Conservation (phyloP, 2,113 vertebrate species). For the Oreochromis tanganicae region DNA sequence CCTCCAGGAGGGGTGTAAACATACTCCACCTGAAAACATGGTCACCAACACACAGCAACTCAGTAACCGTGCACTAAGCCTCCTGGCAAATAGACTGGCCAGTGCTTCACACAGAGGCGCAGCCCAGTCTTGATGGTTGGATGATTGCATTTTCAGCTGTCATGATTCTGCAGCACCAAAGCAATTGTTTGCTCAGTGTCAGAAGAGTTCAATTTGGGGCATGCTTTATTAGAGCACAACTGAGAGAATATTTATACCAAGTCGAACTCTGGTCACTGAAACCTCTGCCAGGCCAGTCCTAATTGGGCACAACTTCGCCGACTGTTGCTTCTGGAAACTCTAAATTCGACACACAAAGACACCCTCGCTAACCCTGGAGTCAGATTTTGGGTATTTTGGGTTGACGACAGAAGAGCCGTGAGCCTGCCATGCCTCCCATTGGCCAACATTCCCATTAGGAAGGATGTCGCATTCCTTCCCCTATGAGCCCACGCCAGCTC, state of each 20-base stretch:
- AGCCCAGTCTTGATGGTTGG: constrained; percentile 39
- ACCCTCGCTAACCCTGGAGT: constrained; percentile 14
- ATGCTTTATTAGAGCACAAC: constrained; percentile 42
- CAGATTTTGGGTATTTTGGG: constrained; percentile 25
- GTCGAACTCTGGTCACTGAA: constrained; percentile 23
- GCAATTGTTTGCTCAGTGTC: constrained; percentile 34
- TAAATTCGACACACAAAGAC: constrained; percentile 32
- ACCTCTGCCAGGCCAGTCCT: constrained; percentile 34
- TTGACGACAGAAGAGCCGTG: not conserved
- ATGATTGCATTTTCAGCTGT: constrained; percentile 55
- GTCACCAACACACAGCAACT: not conserved
- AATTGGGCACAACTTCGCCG: constrained; percentile 22
- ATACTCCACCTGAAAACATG: constrained; percentile 68
- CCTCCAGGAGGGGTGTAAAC: constrained; percentile 65
- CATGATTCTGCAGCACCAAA: constrained; percentile 51
- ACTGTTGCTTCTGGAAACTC: constrained; percentile 21
- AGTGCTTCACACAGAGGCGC: constrained; percentile 16
- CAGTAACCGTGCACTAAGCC: not conserved
- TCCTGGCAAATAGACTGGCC: not conserved
- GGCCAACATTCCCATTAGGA: constrained; percentile 13
- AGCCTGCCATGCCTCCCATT: not conserved
- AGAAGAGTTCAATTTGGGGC: constrained; percentile 40
- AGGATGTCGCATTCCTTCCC: constrained; percentile 28
- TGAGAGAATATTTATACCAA: constrained; percentile 58
- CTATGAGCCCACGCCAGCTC: not conserved